Percentiles rank a stretch among this genome's conserved stretches.
Evolutionary conservation across 2,113 vertebrate genomes (phyloP).

Genomic region (Numida meleagris): DNA sequence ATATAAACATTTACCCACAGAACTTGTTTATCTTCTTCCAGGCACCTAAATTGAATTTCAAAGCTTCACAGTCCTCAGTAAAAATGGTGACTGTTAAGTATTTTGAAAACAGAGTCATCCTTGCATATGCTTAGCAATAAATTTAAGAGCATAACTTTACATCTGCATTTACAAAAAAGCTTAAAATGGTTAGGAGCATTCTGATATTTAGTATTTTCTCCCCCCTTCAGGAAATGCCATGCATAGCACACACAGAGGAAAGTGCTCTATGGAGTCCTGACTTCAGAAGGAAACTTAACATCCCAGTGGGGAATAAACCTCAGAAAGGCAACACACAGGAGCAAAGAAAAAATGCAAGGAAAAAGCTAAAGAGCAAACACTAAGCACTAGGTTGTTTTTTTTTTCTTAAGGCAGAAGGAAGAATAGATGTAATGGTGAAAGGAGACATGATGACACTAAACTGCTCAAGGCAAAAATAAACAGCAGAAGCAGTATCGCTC

Average conservation of each 20-base stretch:
- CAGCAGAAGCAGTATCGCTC: neutral
- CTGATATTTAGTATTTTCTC: neutral
- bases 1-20: neutral
- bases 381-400: neutral
- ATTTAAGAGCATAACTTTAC: neutral
- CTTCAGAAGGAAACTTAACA: neutral
- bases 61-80: neutral
- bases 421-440: neutral
- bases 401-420: neutral
- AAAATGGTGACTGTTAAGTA: neutral
- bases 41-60: neutral
- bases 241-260: neutral
- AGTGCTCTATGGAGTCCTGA: neutral
- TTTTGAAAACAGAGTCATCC: neutral
- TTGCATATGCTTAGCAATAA: neutral
- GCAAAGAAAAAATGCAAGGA: neutral
- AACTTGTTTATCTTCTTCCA: slow-evolving; percentile 9
- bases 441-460: neutral
- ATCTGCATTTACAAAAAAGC: neutral
- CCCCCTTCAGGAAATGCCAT: slow-evolving; percentile 32
- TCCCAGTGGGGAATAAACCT: neutral
- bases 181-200: neutral
- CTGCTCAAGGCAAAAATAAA: neutral
- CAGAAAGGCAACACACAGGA: neutral
- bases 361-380: neutral